phyloP scores from a whole-genome alignment of 2,797 vertebrate species.

The Cebuella pygmaea region DNA sequence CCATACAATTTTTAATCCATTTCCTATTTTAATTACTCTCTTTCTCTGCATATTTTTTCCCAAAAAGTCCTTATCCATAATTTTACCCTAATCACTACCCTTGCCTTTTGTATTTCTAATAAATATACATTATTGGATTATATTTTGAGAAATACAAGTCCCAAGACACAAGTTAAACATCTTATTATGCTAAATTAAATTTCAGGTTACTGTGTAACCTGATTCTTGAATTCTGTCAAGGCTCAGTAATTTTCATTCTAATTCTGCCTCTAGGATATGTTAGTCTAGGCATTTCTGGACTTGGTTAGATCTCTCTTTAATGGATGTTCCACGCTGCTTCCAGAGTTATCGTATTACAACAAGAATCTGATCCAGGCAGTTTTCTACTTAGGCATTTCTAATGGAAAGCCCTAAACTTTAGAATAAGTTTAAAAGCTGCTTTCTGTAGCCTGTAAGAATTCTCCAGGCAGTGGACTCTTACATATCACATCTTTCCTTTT shows the following conservation, averaged over 20 bases:
- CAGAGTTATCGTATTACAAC: not conserved
- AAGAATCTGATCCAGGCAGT: not conserved
- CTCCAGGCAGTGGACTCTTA: not conserved
- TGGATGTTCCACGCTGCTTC: not conserved
- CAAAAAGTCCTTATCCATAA: not conserved
- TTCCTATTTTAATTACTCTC: not conserved
- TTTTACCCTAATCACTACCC: not conserved
- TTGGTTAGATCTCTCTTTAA: not conserved
- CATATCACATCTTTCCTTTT: not conserved
- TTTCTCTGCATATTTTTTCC: not conserved
- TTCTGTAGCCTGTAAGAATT: not conserved
- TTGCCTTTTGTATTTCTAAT: not conserved
- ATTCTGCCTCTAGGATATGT: not conserved
- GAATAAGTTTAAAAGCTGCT: not conserved
- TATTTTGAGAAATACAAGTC: not conserved
- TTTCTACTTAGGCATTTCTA: not conserved
- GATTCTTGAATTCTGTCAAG: not conserved
- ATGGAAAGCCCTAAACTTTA: not conserved
- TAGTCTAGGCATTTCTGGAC: not conserved
- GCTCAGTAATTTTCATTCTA: not conserved
- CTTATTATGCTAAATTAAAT: not conserved
- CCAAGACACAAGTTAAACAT: not conserved
- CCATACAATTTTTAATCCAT: not conserved
- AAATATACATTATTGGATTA: not conserved
- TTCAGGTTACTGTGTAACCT: not conserved